Conservation (phyloP, 2,888 invertebrate species). For the Volucella inflata region DNA sequence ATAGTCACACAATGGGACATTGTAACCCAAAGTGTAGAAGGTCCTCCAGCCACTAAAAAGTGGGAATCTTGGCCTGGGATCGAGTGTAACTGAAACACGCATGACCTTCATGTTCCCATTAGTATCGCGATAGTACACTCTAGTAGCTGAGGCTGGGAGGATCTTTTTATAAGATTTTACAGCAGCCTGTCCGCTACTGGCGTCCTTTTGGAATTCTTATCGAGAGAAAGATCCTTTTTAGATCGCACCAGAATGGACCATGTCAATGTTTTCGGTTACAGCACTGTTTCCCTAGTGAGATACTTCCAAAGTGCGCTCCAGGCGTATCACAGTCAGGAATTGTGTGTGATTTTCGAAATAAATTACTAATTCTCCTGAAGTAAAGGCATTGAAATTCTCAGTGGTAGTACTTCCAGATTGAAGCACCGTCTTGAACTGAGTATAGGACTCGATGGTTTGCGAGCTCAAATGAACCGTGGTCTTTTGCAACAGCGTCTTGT, state of each 20-base stretch:
- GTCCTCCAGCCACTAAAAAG: conserved; percentile 99
- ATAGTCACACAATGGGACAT: conserved; percentile 98
- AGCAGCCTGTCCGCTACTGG: conserved; percentile 93
- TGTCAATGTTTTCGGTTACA: conserved; percentile 96
- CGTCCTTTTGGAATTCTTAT: conserved; percentile 98
- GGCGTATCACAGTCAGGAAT: conserved; percentile 94
- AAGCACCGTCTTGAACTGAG: conserved; percentile 91
- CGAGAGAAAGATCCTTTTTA: conserved; percentile 98
- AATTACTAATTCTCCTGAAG: conserved; percentile 88
- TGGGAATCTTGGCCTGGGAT: conserved; percentile 98
- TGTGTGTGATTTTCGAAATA: conserved; percentile 99
- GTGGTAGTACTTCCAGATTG: conserved; percentile 91
- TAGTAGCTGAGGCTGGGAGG: conserved; percentile 93
- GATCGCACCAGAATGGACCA: conserved; percentile 95
- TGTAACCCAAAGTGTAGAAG: conserved; percentile 97
- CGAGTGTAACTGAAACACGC: conserved; percentile 96
- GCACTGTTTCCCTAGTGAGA: conserved; percentile 99
- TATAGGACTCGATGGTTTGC: conserved; percentile 91
- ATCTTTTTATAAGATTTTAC: conserved; percentile 95
- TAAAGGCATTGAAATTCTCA: conserved; percentile 87
- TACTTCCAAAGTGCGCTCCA: conserved; percentile 95
- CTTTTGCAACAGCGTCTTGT: conserved; percentile 91
- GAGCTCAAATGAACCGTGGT: conserved; percentile 91
- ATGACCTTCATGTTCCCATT: conserved; percentile 97
- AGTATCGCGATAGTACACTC: conserved; percentile 97